Conservation (phyloP, 2,797 vertebrate species). For the Psittacula derbiana region DNA sequence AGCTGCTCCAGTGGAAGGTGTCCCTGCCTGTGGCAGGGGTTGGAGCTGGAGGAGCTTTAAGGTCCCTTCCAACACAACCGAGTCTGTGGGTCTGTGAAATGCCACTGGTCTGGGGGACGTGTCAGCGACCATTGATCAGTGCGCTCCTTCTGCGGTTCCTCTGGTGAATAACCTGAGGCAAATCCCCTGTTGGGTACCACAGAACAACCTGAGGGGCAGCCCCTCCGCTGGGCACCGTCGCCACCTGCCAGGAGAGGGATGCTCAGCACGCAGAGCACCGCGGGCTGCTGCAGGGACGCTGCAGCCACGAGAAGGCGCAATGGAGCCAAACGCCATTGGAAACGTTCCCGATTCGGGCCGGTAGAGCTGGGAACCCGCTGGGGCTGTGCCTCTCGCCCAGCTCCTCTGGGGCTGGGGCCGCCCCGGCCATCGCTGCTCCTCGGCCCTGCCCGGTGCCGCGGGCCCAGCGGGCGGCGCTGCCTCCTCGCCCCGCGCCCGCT, state of each 20-base stretch:
- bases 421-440: too few species aligned
- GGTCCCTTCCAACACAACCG: not conserved
- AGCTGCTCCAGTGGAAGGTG: not conserved
- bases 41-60: not conserved
- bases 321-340: too few species aligned
- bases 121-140: not conserved
- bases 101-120: not conserved
- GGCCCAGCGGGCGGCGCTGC: too few species aligned
- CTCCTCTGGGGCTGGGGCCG: too few species aligned
- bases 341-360: accelerated
- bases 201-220: not conserved
- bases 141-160: not conserved
- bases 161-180: not conserved
- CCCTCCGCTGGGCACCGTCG: too few species aligned
- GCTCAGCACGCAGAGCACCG: too few species aligned
- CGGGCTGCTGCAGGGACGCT: not conserved
- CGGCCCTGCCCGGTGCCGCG: too few species aligned
- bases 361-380: not conserved
- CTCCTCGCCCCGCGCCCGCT: too few species aligned
- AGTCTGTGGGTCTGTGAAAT: too few species aligned
- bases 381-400: too few species aligned
- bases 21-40: not conserved
- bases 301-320: not conserved
- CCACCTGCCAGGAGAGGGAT: not conserved
- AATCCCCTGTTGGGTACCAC: not conserved